Evolutionary conservation across 1,140 invertebrate species (phyloP), one percentile per base, ranked within the genome.

Genomic region (Drosophila bocqueti): DNA sequence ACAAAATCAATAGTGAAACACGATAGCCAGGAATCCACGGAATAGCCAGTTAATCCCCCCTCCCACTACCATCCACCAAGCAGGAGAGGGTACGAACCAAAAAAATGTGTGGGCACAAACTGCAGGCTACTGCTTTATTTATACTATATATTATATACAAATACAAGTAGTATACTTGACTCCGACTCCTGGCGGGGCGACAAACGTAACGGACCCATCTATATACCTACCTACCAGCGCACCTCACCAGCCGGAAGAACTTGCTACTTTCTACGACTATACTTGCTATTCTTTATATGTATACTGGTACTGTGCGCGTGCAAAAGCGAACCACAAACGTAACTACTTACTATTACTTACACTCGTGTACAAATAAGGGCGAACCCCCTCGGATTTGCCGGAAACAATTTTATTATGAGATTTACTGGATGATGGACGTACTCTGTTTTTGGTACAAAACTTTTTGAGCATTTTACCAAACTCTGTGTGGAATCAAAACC

Each of bases 391-490:
- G 54, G 45, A 40, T 69, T 72, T 50, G 67, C 67, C 38, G 43
- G 63, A 76, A 58, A 77, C 65, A 67, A 81, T 90, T 86, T 90
- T 90, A 82, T 79, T 83, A 80, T 79, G 85, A 90, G 75, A 90
- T 90, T 89, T 86, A 85, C 81, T 69, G 47, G 60, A 76, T 43
- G 59, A 62, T 77, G 67, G 81, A 85, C 75, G 71, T 90, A 85
- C 79, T 79, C 81, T 63, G 64, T 80, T 80, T 57, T 89, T 83
- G 80, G 83, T 89, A 87, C 84, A 87, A 57, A 69, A 83, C 83
- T 90, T 89, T 89, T 89, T 90, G 81, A 91, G 85, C 85, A 86
- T 90, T 89, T 89, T 90, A 82, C 79, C 52, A 40, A 79, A 67
- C 66, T 75, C 64, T 71, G 76, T 83, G 50, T 83, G 50, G 76